Evolutionary conservation across 2,888 invertebrate species (phyloP).

Genomic region (Cheilosia urbana): DNA sequence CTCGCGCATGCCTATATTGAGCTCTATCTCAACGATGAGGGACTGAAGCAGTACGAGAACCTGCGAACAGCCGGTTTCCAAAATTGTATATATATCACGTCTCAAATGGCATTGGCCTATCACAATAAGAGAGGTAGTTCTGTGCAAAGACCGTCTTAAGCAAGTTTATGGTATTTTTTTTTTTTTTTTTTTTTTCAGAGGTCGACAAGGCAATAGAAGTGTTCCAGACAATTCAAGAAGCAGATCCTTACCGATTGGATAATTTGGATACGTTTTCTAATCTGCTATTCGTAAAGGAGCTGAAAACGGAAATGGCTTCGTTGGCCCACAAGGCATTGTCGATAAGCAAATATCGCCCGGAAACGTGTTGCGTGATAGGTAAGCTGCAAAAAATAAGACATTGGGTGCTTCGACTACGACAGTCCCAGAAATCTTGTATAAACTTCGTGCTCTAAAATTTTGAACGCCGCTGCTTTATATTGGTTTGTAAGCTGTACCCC

Average conservation of each 20-base stretch:
- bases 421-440: too few relatives aligned
- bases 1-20: conserved; percentile 95
- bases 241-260: conserved; percentile 96
- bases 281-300: conserved; percentile 96
- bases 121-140: conserved; percentile 93
- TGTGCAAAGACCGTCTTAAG: conserved; percentile 29
- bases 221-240: conserved; percentile 92
- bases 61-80: conserved; percentile 92
- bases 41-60: conserved; percentile 91
- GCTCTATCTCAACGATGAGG: conserved; percentile 94
- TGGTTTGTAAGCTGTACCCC: too few relatives aligned
- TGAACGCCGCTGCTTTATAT: too few relatives aligned
- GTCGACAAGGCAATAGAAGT: conserved; percentile 94
- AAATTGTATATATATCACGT: conserved; percentile 94
- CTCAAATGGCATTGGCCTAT: conserved; percentile 96
- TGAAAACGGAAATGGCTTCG: conserved; percentile 95
- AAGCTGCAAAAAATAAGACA: conserved; percentile 78
- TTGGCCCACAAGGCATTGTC: conserved; percentile 96
- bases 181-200: conserved; percentile 85
- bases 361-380: conserved; percentile 99
- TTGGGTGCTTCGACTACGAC: too few relatives aligned
- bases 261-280: conserved; percentile 99
- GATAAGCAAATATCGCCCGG: conserved; percentile 97
- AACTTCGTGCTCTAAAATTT: too few relatives aligned
- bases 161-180: neutral